Conservation (phyloP, 2,888 invertebrate genomes). For the Eilema sororculum region DNA sequence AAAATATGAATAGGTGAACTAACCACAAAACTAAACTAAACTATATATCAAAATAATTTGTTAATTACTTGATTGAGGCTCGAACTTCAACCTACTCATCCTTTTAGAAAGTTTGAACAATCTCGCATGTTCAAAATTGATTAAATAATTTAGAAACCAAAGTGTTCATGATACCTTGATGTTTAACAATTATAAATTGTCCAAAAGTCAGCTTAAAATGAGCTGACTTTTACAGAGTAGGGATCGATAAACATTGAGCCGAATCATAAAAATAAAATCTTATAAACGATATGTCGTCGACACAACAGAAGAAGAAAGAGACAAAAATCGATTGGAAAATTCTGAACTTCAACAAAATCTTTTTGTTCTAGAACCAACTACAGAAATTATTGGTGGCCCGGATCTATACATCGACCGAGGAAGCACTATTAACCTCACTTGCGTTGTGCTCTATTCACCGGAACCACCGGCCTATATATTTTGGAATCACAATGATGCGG, state of each 20-base stretch:
- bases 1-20: too few relatives aligned
- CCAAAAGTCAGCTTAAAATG: neutral
- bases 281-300: too few relatives aligned
- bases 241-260: too few relatives aligned
- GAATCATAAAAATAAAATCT: too few relatives aligned
- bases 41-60: neutral
- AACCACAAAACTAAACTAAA: neutral
- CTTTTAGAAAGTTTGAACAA: neutral
- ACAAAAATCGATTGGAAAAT: neutral
- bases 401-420: constrained; percentile 97
- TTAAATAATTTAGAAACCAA: neutral
- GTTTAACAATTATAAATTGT: neutral
- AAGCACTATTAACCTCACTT: constrained; percentile 97
- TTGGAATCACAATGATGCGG: constrained; percentile 97
- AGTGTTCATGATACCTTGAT: neutral
- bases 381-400: constrained; percentile 96
- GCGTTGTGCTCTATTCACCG: constrained; percentile 96
- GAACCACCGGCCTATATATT: constrained; percentile 97
- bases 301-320: too few relatives aligned
- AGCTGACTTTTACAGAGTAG: neutral
- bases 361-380: constrained; percentile 93
- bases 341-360: neutral
- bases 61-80: neutral
- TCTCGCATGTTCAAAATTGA: neutral
- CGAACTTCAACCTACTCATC: neutral